Conservation (phyloP, 2,888 invertebrate genomes). For the Philaethria dido region DNA sequence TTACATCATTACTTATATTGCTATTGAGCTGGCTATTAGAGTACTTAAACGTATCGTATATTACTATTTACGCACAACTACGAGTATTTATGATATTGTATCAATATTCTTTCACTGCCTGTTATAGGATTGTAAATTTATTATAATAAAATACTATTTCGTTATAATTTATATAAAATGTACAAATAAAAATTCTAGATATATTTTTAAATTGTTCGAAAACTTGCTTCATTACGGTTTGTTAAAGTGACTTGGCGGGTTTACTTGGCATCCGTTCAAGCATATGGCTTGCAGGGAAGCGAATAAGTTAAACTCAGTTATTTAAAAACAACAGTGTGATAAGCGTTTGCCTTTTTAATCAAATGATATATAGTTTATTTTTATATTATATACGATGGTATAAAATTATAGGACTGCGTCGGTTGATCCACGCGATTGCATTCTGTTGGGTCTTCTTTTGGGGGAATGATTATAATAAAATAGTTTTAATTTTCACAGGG, state of each 20-base stretch:
- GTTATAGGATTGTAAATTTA: neutral
- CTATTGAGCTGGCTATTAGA: conserved; percentile 1
- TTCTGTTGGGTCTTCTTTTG: too few species aligned
- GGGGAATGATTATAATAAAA: too few species aligned
- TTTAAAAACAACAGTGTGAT: conserved; percentile 32
- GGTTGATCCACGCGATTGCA: too few species aligned
- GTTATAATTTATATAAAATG: neutral
- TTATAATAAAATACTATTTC: neutral
- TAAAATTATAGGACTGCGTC: neutral
- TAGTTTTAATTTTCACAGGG: too few species aligned
- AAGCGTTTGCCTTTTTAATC: conserved; percentile 30
- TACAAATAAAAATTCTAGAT: conserved; percentile 11
- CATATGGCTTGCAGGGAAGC: conserved; percentile 28
- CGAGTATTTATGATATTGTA: neutral
- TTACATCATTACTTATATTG: conserved; percentile 18
- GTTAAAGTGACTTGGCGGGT: conserved; percentile 36
- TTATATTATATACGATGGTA: neutral
- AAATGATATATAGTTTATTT: neutral
- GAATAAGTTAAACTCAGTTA: conserved; percentile 34
- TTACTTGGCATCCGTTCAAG: conserved; percentile 39
- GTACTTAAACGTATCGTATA: neutral
- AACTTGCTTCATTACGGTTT: conserved; percentile 36
- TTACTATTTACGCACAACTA: neutral
- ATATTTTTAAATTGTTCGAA: conserved; percentile 32
- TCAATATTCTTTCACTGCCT: neutral